Evolutionary conservation across 53 echinoderm and acorn worm species (phyloP), one percentile per base, ranked within the genome.

Genomic region (Luidia sarsii): DNA sequence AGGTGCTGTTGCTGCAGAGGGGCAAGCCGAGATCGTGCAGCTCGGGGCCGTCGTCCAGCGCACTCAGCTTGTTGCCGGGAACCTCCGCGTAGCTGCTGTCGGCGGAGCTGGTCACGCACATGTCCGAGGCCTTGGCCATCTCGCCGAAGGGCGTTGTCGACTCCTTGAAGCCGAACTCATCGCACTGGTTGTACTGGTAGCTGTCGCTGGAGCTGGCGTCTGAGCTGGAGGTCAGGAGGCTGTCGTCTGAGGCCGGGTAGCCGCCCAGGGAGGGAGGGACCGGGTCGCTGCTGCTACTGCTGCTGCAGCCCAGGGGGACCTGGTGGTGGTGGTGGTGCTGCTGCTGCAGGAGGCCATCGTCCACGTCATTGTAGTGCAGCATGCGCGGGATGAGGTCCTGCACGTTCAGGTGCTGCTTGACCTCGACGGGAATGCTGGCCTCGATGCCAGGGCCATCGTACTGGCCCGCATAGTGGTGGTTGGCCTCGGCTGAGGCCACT

Each of bases 281-380:
- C 13, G 83, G 56, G 65, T 75, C 54, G 22, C 57, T 77, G 50
- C 66, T 75, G 39, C 82, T 74, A 11, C 82, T 65, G 22, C 57
- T 77, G 50, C 66, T 75, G 39, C 82, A 82, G 11, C 82, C 72
- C 43, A 83, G 70, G 25, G 60, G 59, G 3, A 71, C 83, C 61
- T 83, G 70, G 37, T 39, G 39, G 38, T 66, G 67, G 8, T 36
- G 39, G 16, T 75, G 57, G 35, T 68, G 82, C 31, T 82, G 82
- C 55, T 68, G 82, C 11, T 69, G 52, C 32, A 84, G 14, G 11
- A 77, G 38, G 45, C 48, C 50, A 36, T 92, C 95, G 41, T 95
- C 92, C 13, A 73, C 80, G 35, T 95, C 95, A 39, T 92, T 95
- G 52, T 89, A 95, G 43, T 95, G 95, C 70, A 95, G 86, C 89